Base-by-base conservation (phyloP, 2,113 vertebrate species). In the Indri indri region DNA sequence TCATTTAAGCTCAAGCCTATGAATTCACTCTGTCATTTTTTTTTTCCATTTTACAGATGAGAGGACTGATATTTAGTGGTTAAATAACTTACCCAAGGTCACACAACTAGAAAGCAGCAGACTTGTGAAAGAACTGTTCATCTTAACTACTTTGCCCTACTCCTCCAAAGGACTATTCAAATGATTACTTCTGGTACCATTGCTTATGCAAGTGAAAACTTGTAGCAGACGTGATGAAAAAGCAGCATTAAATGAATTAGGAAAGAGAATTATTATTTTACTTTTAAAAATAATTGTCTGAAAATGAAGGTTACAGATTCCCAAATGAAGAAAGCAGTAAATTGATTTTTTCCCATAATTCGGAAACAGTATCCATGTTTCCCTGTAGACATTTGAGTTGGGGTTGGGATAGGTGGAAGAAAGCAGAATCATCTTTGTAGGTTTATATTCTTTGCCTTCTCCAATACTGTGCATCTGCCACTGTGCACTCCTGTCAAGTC, bases 41-140 rank as follows among this genome's bases (percentile, higher is more conserved):
- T 85, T 80, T 85, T 61, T 61, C 30, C 63, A 88, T 80, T 93
- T 96, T 84, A 92, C 13, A 66, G 34, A 84, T 63, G 23, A 86
- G 10, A 87, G 47, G 20, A 54, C 42, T 90, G 52, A 92, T 42
- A 42, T 23, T 88, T 83, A n/a, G 23, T 83, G 74, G 13, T 90
- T 87, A 96, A 81, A 92, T 83, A 91, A 79, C 16, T 76, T 82
- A 71, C 1, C 13, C 54, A 57, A 8, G 54, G 54, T 57, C 65
- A 84, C 42, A 70, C 11, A 92, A 42, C 25, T 73, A 92, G 70
- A 90, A 61, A 59, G 45, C 52, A 80, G n/a, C n/a, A 84, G 30
- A 52, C 37, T 3, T 68, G 30, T 90, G 42, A 94, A n/a, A 80
- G 52, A 90, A 80, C 20, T 32, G 52, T 23, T 42, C 30, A 47